Evolutionary conservation across 2,113 vertebrate genomes (phyloP), one percentile per base, ranked within the genome.

Genomic region (Sinocyclocheilus anshuiensis): DNA sequence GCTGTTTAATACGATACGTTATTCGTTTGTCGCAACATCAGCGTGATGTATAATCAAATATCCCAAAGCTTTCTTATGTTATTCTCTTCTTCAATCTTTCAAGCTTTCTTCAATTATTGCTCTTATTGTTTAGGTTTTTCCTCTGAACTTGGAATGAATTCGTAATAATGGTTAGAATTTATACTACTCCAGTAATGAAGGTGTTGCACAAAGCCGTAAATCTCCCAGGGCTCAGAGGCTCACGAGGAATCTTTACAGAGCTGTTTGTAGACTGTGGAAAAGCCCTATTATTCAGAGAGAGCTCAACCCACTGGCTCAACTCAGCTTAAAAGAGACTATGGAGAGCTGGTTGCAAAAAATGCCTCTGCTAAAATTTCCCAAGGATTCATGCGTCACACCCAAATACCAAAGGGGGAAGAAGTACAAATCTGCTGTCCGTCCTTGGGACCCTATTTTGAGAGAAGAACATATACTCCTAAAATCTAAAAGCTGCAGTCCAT

Each of bases 261-360:
- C 53, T 79, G 63, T 57, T 42, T 85, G 33, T 45, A 87, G 76
- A 85, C 72, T 61, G 65, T 75, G 65, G 74, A 74, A 69, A 86
- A 83, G 69, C 63, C 42, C 57, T 76, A 86, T 86, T 84, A 88
- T 84, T 57, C 65, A 83, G 65, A 84, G 67, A 86, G 67, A 84
- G 50, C 82, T 74, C 50, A 88, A 80, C 61, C 81, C 78, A 74
- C 77, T 86, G 71, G 80, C 77, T 59, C 80, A 67, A 59, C 29
- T 67, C 80, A 77, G 80, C 69, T 86, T 83, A 82, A 75, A 83
- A 74, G 57, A 65, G 42, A 69, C 80, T 65, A 61, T 55, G 26
- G 79, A 82, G 59, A 86, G 77, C 16, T 39, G n/a, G 42, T 67
- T 53, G 50, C 71, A 77, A 13, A 29, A 33, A 13, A 22, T 22